Evolutionary conservation across 1,140 invertebrate species (phyloP).

Genomic region (Limonius californicus): DNA sequence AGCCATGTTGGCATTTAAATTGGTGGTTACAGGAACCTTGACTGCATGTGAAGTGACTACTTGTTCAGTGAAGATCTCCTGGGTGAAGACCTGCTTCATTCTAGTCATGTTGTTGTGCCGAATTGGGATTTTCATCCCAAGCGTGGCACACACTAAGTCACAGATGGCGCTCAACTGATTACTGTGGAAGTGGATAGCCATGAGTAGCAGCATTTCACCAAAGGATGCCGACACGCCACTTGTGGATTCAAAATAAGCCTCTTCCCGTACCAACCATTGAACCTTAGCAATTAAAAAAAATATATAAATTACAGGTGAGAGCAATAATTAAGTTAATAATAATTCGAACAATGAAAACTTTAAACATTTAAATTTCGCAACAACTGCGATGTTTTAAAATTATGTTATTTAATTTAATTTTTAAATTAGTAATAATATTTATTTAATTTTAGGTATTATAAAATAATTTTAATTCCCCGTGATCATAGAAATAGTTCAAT

Average conservation of each 20-base stretch:
- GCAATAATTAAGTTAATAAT: too few species aligned
- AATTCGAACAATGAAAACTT: too few species aligned
- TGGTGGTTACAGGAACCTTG: slow-evolving; percentile 89
- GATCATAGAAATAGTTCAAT: too few species aligned
- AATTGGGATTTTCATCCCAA: slow-evolving; percentile 93
- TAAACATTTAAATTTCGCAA: too few species aligned
- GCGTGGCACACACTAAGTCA: slow-evolving; percentile 87
- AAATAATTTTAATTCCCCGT: too few species aligned
- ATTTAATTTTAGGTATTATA: too few species aligned
- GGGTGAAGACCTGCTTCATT: slow-evolving; percentile 93
- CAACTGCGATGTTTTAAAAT: too few species aligned
- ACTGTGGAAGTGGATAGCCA: slow-evolving; percentile 96
- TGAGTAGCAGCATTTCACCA: slow-evolving; percentile 93
- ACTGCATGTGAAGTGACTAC: slow-evolving; percentile 94
- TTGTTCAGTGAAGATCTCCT: slow-evolving; percentile 97
- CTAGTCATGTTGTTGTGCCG: slow-evolving; percentile 85
- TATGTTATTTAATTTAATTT: too few species aligned
- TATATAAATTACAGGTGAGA: too few species aligned
- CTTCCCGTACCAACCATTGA: slow-evolving; percentile 86
- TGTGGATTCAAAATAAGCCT: slow-evolving; percentile 78
- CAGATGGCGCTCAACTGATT: slow-evolving; percentile 89
- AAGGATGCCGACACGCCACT: slow-evolving; percentile 80
- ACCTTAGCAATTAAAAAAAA: too few species aligned
- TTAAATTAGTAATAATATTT: too few species aligned
- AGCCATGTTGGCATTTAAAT: slow-evolving; percentile 81